phyloP scores from a whole-genome alignment of 2,113 vertebrate species.

The Gambusia holbrooki region DNA sequence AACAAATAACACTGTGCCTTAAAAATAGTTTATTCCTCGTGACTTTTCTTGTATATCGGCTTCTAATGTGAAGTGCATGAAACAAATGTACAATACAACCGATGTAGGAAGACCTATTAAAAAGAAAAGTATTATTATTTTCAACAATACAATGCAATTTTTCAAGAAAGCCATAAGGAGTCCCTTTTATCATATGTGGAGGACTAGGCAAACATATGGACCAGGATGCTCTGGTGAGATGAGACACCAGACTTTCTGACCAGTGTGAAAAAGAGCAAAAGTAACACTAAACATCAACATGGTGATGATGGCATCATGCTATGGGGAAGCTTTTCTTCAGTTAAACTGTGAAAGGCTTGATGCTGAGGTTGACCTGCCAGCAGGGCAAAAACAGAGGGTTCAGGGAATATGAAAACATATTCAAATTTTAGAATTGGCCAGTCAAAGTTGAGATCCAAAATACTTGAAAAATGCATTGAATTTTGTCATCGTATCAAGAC shows the following conservation, averaged over 20 bases:
- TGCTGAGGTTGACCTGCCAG: neutral
- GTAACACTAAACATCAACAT: neutral
- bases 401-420: neutral
- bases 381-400: neutral
- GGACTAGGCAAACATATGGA: neutral
- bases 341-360: no score
- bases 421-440: neutral
- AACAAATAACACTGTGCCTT: slow-evolving; percentile 27
- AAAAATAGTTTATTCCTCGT: neutral
- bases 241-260: neutral
- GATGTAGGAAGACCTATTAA: neutral
- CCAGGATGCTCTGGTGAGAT: neutral
- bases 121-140: neutral
- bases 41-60: neutral
- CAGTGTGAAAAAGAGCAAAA: neutral
- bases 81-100: neutral
- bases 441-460: no score
- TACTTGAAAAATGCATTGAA: no score
- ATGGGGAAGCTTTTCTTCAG: no score
- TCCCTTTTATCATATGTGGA: neutral
- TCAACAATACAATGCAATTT: neutral
- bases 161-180: neutral
- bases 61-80: neutral
- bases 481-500: neutral
- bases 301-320: no score